A percentile compares a stretch with the other conserved stretches of the same genome.
Conservation (phyloP, 1,140 invertebrate species). For the fruit fly (Drosophila melanogaster) region Release_6_plus_ISO1_MT NT_033779.5:953001-953500, state of each 20-base stretch:
- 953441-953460: constrained; percentile 95
- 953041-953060: constrained; percentile 91
- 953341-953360: not conserved
- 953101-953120: constrained; percentile 98
- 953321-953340: constrained; percentile 98
- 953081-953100: constrained; percentile 98
- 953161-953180: constrained; percentile 89
- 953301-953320: constrained; percentile 94
- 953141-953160: constrained; percentile 96
- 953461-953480: constrained; percentile 93
- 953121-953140: constrained; percentile 97
- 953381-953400: constrained; percentile 88
- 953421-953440: constrained; percentile 92
- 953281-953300: constrained; percentile 96
- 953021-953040: constrained; percentile 71
- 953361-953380: not conserved
- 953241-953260: constrained; percentile 91
- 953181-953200: constrained; percentile 71
- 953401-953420: constrained; percentile 96
- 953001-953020: constrained; percentile 36
- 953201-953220: constrained; percentile 85
- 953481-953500: constrained; percentile 98
- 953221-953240: constrained; percentile 87
- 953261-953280: constrained; percentile 94
- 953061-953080: constrained; percentile 96